Percentiles rank a stretch among this genome's conserved stretches.
These are phyloP conservation scores for rat (Rattus norvegicus) DNA, from an alignment of 2,113 vertebrate genomes.

Conservation along the genomic window GRCr8 NC_086038.1:5467501-5468000, in stretches of 20 bases:
- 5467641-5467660: not conserved
- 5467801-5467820: accelerated
- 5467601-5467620: not conserved
- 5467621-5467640: constrained; percentile 34
- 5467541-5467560: accelerated
- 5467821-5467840: not conserved
- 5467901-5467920: not conserved
- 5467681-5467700: constrained; percentile 27
- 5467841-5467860: not conserved
- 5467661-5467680: constrained; percentile 7
- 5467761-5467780: not conserved
- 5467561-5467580: accelerated
- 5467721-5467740: not conserved
- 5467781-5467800: accelerated
- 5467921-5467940: too few species aligned
- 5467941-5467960: not conserved
- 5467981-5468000: not conserved
- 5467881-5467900: not conserved
- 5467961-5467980: too few species aligned
- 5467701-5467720: not conserved
- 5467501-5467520: not conserved
- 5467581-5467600: not conserved
- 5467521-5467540: not conserved
- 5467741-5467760: not conserved
- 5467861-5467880: not conserved